phyloP scores from a whole-genome alignment of 2,888 invertebrate species.

The Zygothrica quintamaculata region DNA sequence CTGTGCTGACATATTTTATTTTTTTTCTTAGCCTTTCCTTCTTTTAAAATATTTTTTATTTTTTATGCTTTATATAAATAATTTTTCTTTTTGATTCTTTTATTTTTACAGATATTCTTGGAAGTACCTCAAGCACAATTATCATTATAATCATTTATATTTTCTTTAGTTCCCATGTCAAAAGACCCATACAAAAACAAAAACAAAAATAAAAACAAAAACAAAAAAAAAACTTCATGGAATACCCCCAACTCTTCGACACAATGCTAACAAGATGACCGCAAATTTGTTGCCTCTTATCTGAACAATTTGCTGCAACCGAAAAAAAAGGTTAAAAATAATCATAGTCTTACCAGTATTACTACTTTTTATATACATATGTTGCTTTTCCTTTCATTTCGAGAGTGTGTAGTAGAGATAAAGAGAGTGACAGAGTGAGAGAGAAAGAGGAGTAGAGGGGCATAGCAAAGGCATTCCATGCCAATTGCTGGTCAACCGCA shows the following conservation, averaged over 20 bases:
- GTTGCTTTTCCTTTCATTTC: conserved; percentile 3
- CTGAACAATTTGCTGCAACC: conserved; percentile 44
- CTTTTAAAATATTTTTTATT: conserved; percentile 1
- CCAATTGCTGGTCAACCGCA: conserved; percentile 45
- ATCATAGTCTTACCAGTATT: conserved; percentile 18
- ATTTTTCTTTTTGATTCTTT: neutral
- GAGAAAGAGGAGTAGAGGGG: too few relatives aligned
- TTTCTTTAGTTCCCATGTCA: conserved; percentile 44
- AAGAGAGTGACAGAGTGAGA: too few relatives aligned
- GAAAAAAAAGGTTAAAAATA: conserved; percentile 18
- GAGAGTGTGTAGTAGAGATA: too few relatives aligned
- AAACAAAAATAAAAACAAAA: too few relatives aligned
- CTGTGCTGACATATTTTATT: conserved; percentile 29
- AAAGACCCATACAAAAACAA: too few relatives aligned
- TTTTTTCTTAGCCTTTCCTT: neutral
- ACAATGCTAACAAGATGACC: conserved; percentile 64
- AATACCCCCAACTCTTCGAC: neutral
- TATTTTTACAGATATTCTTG: conserved; percentile 36
- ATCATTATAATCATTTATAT: conserved; percentile 27
- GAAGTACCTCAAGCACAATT: conserved; percentile 36
- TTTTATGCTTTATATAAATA: conserved; percentile 8
- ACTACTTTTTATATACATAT: conserved; percentile 14
- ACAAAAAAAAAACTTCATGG: too few relatives aligned
- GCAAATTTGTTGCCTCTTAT: conserved; percentile 65
- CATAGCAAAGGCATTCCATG: conserved; percentile 24